Percentiles rank a stretch among this genome's conserved stretches.
phyloP scores from a whole-genome alignment of 2,113 vertebrate species.

The Thymallus thymallus region DNA sequence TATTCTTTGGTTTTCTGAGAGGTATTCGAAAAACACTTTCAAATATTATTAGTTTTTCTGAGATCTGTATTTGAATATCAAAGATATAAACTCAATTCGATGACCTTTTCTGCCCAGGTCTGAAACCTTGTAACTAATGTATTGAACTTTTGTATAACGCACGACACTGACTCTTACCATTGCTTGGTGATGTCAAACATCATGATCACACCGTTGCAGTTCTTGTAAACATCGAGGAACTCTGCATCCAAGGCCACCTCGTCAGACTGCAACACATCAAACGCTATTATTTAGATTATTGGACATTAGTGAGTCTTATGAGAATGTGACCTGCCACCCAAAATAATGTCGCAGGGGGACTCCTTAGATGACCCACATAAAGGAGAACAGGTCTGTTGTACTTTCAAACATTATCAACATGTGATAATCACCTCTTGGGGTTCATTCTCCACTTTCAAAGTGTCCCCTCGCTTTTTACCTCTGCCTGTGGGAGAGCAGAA shows the following conservation, averaged over 20 bases:
- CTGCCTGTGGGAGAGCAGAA: slow-evolving; percentile 78
- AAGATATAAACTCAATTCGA: too few relatives aligned
- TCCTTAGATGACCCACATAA: slow-evolving; percentile 27
- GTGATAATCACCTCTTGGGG: slow-evolving; percentile 88
- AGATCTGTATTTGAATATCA: too few relatives aligned
- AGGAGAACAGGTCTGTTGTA: neutral
- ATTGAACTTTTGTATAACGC: too few relatives aligned
- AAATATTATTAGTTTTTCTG: too few relatives aligned
- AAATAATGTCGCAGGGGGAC: neutral
- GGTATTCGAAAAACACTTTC: too few relatives aligned
- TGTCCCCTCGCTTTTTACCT: slow-evolving; percentile 89
- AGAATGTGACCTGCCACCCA: neutral
- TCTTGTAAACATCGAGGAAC: slow-evolving; percentile 98
- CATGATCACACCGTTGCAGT: slow-evolving; percentile 96
- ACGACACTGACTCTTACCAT: slow-evolving; percentile 76
- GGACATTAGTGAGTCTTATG: neutral
- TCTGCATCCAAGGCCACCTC: slow-evolving; percentile 96
- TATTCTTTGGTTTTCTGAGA: too few relatives aligned
- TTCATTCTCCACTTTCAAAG: slow-evolving; percentile 94
- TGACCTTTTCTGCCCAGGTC: too few relatives aligned
- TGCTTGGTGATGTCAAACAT: slow-evolving; percentile 99
- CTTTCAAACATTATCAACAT: slow-evolving; percentile 39
- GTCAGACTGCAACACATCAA: slow-evolving; percentile 75
- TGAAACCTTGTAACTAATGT: too few relatives aligned
- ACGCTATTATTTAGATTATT: neutral